Evolutionary conservation across 1,140 invertebrate genomes (phyloP), one percentile per base, ranked within the genome.

Genomic region (Scaptomyza pallida): DNA sequence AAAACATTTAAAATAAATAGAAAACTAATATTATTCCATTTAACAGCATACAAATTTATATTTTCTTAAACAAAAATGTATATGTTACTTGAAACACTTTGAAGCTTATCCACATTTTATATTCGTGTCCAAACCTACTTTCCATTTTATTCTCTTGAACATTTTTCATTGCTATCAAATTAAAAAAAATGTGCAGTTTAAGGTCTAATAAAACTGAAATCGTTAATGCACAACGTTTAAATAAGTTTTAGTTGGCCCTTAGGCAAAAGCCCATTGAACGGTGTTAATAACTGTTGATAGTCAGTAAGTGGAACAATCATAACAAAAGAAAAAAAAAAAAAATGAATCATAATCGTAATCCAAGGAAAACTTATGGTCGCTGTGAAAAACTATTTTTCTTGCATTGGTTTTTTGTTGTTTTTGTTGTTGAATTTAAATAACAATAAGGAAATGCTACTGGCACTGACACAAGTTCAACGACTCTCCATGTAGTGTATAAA

Each of bases 391-490:
- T 10, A 0, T 9, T 9, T 30, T 30, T 30, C 8, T 9, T 30
- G 26, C 26, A 9, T 30, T 30, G 23, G 23, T 35, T 35, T 10
- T 10, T 33, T 33, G 8, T 12, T 37, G 10, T n/a, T 37, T n/a
- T 9, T 30, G 72, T 69, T 76, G 26, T 70, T 74, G 60, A 50
- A 81, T 81, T 86, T 88, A 51, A 74, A 86, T 72, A 70, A 81
- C 86, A 88, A 86, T 86, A 61, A 81, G 81, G 69, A 88, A 88
- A 86, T 60, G 73, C 54, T 60, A 35, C 44, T 67, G 63, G 33
- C 70, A 69, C 33, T 61, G 70, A 23, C 23, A 61, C 81, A 86
- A 86, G 81, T 86, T 86, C 78, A 86, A 88, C 70, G 82, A 88
- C 81, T 74, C 41, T 40, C 30, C 48, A 43, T 13, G 33, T 48